Evolutionary conservation across 2,888 invertebrate genomes (phyloP).

Genomic region (Drosophila putrida): DNA sequence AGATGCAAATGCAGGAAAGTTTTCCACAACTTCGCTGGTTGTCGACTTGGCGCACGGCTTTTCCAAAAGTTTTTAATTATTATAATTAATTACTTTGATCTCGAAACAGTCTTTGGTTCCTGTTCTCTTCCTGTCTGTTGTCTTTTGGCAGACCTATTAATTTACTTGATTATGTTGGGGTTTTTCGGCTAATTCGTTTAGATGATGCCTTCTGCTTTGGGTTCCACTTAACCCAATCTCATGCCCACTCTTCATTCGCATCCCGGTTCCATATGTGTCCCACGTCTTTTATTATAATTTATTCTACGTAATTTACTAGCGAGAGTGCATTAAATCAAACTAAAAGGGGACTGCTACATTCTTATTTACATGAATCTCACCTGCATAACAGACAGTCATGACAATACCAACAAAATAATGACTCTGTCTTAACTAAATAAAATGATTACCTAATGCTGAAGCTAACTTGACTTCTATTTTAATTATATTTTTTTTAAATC

Average conservation of each 20-base stretch:
- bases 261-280: slow-evolving; percentile 7
- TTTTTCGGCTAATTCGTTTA: slow-evolving; percentile 69
- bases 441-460: slow-evolving; percentile 9
- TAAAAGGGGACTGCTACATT: slow-evolving; percentile 5
- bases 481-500: neutral
- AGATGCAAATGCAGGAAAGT: slow-evolving; percentile 50
- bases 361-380: neutral
- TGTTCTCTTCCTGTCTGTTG: slow-evolving; percentile 27
- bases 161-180: slow-evolving; percentile 79
- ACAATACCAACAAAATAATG: neutral
- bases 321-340: slow-evolving; percentile 51
- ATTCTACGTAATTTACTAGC: slow-evolving; percentile 72
- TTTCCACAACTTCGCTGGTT: slow-evolving; percentile 50
- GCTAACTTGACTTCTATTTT: slow-evolving; percentile 4
- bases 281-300: slow-evolving; percentile 62
- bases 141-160: slow-evolving; percentile 68
- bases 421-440: neutral
- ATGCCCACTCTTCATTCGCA: neutral
- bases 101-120: slow-evolving; percentile 51
- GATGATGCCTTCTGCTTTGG: slow-evolving; percentile 27
- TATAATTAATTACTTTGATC: slow-evolving; percentile 82
- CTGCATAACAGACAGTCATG: neutral
- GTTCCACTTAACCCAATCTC: slow-evolving; percentile 1
- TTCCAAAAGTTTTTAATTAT: slow-evolving; percentile 78
- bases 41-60: slow-evolving; percentile 52